Base-by-base conservation (phyloP, 2,888 invertebrate genomes). In the Drosophila anceps region DNA sequence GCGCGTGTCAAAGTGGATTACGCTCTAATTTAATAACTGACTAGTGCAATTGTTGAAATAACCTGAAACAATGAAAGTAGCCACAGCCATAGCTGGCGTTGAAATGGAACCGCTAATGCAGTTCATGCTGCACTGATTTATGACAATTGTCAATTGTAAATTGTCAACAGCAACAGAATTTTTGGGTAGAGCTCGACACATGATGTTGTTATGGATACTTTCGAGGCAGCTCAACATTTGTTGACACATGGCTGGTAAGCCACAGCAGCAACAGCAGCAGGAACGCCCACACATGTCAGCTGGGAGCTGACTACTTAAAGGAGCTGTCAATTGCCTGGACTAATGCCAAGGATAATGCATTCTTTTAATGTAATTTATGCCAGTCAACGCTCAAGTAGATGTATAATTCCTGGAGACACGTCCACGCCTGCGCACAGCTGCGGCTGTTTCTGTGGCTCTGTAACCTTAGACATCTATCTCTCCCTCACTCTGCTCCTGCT, bases 1-100 rank as follows among this genome's bases (percentile, higher is more conserved):
- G 69, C 58, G 74, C 81, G 74, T 85, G 81, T 64, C 69, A 77
- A 76, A 84, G 65, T 85, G 78, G 88, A 85, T 85, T 88, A 88
- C 73, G 60, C 69, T 76, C 88, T 85, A 85, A 88, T 85, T 85
- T 88, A 85, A 85, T 87, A 88, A 85, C 84, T 67, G 70, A 51
- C 64, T 46, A 54, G 15, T 29, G 60, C 59, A 18, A 55, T 54
- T 54, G 54, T 51, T 29, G 29, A 53, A 50, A 35, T 33, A 46
- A 67, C 20, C 35, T 29, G 44, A 5, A 61, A 35, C 43, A 46
- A 27, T 50, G 33, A 33, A 35, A 53, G 24, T 24, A 51, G 66
- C 41, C 50, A 51, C n/a, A 24, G 10, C 20, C 31, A 43, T 9
- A 31, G 41, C 10, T 15, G 15, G 55, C 18, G 60, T 37, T 67